A percentile compares a stretch with the other conserved stretches of the same genome.
Evolutionary conservation across 2,888 invertebrate genomes (phyloP).

Genomic region (Caenorhabditis macrosperma): DNA sequence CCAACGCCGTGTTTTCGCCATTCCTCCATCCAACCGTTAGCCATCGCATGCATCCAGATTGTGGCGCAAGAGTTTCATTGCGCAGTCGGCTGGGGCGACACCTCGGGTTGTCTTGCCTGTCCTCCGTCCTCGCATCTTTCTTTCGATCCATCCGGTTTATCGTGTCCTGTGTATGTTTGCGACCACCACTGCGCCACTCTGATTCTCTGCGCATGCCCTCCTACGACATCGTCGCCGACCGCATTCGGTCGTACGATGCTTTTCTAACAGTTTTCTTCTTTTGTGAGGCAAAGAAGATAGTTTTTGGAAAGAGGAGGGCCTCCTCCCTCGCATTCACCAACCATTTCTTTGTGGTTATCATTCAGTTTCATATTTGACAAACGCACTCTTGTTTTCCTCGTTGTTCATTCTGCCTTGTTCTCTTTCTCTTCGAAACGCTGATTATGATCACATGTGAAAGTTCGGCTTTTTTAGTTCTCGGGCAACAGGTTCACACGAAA

Average conservation of each 20-base stretch:
- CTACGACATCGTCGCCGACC: conserved; percentile 35
- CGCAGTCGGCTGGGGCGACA: conserved; percentile 33
- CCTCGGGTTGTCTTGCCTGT: conserved; percentile 32
- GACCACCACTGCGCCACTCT: conserved; percentile 52
- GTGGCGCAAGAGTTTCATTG: conserved; percentile 41
- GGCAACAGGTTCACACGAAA: conserved; percentile 24
- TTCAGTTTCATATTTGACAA: conserved; percentile 43
- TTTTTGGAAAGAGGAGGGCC: conserved; percentile 22
- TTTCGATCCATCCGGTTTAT: conserved; percentile 53
- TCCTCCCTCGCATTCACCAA: neutral
- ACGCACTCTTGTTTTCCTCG: conserved; percentile 28
- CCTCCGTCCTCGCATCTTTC: conserved; percentile 22
- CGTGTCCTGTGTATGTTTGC: conserved; percentile 58
- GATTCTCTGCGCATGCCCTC: conserved; percentile 52
- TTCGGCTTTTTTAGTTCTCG: conserved; percentile 17
- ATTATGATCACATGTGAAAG: conserved; percentile 26
- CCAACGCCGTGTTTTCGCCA: neutral
- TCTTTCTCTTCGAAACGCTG: conserved; percentile 14
- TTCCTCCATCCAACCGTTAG: conserved; percentile 2
- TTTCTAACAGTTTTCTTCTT: conserved; percentile 51
- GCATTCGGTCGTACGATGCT: conserved; percentile 44
- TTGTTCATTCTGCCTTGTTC: conserved; percentile 41
- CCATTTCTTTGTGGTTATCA: conserved; percentile 32
- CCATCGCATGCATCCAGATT: conserved; percentile 9
- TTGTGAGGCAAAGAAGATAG: conserved; percentile 41